Base-by-base conservation (phyloP, 2,113 vertebrate species). In the Connochaetes taurinus region DNA sequence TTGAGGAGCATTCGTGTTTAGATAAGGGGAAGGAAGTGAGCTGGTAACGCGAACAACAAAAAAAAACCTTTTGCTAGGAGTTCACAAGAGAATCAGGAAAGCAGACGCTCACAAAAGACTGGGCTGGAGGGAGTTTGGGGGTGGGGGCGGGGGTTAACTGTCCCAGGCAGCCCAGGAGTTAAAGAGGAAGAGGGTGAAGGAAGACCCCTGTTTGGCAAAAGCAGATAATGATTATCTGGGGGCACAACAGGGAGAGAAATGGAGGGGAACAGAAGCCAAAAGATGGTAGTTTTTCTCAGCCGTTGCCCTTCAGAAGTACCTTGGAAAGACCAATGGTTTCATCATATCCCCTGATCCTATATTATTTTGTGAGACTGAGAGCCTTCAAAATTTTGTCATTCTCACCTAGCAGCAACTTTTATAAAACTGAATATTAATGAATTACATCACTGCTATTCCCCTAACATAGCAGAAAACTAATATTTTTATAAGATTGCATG, bases 121-220 rank as follows among this genome's bases (percentile, higher is more conserved):
- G 55, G 15, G 31, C 12, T 36, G 85, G 29, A 64, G 78, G 67
- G 71, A 64, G 17, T 71, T 91, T 96, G 93, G 74, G 19, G n/a
- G 15, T 17, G 15, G 76, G 27, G 21, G 62, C 6, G 0, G 33
- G 90, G 88, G 74, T 57, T 82, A 88, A 94, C 93, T 71, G 62
- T 86, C 90, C 60, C 45, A n/a, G 4, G 40, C 67, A 60, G 45
- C 21, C 43, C 55, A 50, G 57, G 27, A 43, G 25, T 83, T 78
- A 33, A 89, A 93, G 90, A 91, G 71, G 84, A 95, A 94, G 91
- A 52, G 14, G 87, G 47, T 31, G 36, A 29, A 81, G 92, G 55
- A 96, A 97, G 93, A 83, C 81, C n/a, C 27, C 58, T 94, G 94
- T 58, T 97, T 94, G 86, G 76, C 83, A 52, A 50, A 96, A 94